Evolutionary conservation across 2,113 vertebrate genomes (phyloP).

Genomic region (Sylvia atricapilla): DNA sequence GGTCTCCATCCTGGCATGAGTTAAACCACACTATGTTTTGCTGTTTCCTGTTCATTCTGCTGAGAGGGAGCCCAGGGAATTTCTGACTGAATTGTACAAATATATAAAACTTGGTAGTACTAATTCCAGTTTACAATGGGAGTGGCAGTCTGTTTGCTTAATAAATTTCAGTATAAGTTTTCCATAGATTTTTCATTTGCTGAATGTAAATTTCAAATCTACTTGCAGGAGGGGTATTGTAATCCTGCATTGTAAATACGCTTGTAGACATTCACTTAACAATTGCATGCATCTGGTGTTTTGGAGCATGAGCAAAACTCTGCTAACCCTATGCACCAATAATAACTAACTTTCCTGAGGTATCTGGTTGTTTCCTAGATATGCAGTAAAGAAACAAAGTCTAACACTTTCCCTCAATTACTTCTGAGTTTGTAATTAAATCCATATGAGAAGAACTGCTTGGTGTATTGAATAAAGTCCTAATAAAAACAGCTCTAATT

Average conservation of each 20-base stretch:
- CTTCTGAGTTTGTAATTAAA: slow-evolving; percentile 19
- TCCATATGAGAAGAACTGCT: neutral
- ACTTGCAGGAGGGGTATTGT: neutral
- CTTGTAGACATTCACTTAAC: neutral
- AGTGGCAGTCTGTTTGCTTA: neutral
- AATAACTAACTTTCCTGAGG: neutral
- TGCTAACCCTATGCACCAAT: neutral
- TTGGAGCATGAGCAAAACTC: neutral
- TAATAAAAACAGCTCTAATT: slow-evolving; percentile 35
- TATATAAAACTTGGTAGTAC: neutral
- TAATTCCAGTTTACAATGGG: neutral
- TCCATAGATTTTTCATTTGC: neutral
- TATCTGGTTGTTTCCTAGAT: neutral
- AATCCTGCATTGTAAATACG: neutral
- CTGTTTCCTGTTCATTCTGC: neutral
- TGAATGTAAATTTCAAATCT: neutral
- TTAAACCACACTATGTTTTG: neutral
- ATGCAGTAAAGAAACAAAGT: neutral
- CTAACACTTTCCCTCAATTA: neutral
- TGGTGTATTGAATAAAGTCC: neutral
- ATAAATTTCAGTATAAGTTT: neutral
- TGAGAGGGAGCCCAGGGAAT: neutral
- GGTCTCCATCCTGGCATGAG: neutral
- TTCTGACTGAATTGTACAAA: neutral
- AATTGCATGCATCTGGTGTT: neutral